These are phyloP conservation scores for Asobara japonica DNA, from an alignment of 1,140 invertebrate species.

Conservation along the genomic window DNA sequence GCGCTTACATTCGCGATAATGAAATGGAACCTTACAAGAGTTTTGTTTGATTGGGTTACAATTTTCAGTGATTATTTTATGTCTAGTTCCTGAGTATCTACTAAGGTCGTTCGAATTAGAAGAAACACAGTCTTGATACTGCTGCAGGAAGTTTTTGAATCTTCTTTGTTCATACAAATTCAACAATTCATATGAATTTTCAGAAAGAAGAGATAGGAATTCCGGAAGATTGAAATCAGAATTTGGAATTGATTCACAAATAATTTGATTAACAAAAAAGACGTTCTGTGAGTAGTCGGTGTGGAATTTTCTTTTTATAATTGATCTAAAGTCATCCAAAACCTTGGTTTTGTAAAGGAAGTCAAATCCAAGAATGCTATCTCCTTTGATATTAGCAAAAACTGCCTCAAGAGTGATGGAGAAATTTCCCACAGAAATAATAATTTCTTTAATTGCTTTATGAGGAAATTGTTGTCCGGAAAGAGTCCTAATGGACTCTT, in stretches of 20 bases:
- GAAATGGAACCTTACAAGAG: neutral
- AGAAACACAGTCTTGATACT: neutral
- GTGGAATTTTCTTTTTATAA: neutral
- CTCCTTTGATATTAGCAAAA: too few relatives aligned
- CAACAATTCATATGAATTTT: neutral
- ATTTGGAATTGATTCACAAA: neutral
- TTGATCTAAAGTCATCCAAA: neutral
- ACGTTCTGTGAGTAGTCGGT: neutral
- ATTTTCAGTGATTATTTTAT: neutral
- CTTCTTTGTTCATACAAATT: too few relatives aligned
- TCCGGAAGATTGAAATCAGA: neutral
- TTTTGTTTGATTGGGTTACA: neutral
- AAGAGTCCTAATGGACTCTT: too few relatives aligned
- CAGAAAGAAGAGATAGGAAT: neutral
- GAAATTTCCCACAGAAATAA: too few relatives aligned
- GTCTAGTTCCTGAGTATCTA: neutral
- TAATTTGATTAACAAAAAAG: neutral
- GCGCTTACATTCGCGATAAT: too few relatives aligned
- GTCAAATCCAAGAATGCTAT: too few relatives aligned
- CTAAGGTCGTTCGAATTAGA: neutral
- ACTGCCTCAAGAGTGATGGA: too few relatives aligned
- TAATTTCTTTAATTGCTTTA: too few relatives aligned
- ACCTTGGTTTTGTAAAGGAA: too few relatives aligned
- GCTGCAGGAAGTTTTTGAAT: neutral
- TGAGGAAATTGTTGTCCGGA: too few relatives aligned